A percentile compares a stretch with the other conserved stretches of the same genome.
phyloP scores from a whole-genome alignment of 2,113 vertebrate genomes.

The Hemichromis elongatus region DNA sequence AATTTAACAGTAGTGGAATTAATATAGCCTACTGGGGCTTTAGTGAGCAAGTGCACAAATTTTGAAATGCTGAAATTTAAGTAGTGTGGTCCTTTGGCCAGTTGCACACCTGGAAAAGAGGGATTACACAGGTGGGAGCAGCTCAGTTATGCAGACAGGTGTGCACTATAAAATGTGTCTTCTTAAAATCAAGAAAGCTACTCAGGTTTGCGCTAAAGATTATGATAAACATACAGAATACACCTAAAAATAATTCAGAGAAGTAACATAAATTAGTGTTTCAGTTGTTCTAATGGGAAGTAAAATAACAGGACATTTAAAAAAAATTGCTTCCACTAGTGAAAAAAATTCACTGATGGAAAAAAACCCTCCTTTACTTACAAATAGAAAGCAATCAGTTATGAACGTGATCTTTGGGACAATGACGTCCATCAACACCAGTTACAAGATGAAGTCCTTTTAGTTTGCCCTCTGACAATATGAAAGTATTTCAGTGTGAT shows the following conservation, averaged over 20 bases:
- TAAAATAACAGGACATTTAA: not conserved
- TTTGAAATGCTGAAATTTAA: not conserved
- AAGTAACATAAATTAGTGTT: not conserved
- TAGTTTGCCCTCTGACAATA: not conserved
- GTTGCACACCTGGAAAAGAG: not conserved
- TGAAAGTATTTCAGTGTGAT: not conserved
- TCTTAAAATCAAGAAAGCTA: not conserved
- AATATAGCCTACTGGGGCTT: not conserved
- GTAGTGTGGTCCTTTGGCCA: not conserved
- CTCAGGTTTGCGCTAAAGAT: not conserved
- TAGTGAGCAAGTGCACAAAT: not conserved
- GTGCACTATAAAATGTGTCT: not conserved
- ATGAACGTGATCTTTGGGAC: not conserved
- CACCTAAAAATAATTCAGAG: not conserved
- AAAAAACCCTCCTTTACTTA: not conserved
- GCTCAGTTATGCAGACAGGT: not conserved
- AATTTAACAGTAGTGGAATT: rapidly evolving
- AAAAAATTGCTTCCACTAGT: no score
- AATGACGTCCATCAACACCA: not conserved
- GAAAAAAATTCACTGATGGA: rapidly evolving
- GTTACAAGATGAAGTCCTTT: not conserved
- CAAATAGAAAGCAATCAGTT: not conserved
- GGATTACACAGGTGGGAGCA: rapidly evolving
- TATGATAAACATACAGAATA: not conserved
- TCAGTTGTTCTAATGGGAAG: not conserved